A percentile compares a stretch with the other conserved stretches of the same genome.
Evolutionary conservation across 35 echinoderm and acorn worm species (phyloP).

Genomic region (Nesometra sesokonis): DNA sequence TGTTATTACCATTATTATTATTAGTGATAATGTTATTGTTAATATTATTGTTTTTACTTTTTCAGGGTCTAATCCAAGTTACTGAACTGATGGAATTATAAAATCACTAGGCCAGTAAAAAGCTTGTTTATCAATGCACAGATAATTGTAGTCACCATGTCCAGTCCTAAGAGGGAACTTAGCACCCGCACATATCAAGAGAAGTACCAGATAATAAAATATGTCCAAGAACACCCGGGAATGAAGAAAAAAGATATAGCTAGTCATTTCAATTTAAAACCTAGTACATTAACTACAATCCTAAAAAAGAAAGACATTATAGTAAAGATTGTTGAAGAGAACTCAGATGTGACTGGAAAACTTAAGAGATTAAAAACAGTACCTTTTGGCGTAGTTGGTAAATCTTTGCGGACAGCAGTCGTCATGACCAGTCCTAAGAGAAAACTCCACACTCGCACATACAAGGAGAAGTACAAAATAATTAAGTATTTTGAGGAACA

Average conservation of each 20-base stretch:
- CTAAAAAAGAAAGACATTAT: slow-evolving; percentile 29
- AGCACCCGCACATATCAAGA: slow-evolving; percentile 18
- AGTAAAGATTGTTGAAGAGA: slow-evolving; percentile 14
- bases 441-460: slow-evolving; percentile 21
- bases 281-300: background rate
- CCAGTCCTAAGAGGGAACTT: too few relatives aligned
- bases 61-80: too few relatives aligned
- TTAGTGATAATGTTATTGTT: too few relatives aligned
- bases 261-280: slow-evolving; percentile 1
- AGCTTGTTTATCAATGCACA: too few relatives aligned
- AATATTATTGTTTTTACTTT: too few relatives aligned
- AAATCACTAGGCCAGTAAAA: too few relatives aligned
- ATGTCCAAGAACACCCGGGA: background rate
- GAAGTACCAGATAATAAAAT: slow-evolving; percentile 30
- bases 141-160: too few relatives aligned
- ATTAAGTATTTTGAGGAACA: slow-evolving; percentile 4
- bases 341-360: slow-evolving; percentile 5
- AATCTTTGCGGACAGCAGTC: too few relatives aligned
- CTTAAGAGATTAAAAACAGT: slow-evolving; percentile 15
- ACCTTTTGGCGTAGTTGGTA: slow-evolving; percentile 9
- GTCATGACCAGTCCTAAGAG: too few relatives aligned
- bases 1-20: too few relatives aligned
- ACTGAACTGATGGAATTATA: too few relatives aligned
- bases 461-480: slow-evolving; percentile 35
- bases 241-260: slow-evolving; percentile 16